Conservation (phyloP, 2,113 vertebrate genomes). For the Carassius gibelio region DNA sequence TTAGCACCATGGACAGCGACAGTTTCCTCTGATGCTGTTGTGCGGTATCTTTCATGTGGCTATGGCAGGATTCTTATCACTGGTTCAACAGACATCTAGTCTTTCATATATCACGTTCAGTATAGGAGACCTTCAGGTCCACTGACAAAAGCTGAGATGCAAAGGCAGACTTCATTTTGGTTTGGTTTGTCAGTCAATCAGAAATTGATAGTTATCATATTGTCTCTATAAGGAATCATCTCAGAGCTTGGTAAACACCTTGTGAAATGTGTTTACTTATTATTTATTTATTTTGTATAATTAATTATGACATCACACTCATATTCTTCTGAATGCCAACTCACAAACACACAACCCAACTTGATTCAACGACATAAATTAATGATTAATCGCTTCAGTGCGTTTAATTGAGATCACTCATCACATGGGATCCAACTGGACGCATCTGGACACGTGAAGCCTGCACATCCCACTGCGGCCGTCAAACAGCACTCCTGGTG, state of each 20-base stretch:
- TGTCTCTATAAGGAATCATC: neutral
- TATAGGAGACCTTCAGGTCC: neutral
- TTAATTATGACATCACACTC: neutral
- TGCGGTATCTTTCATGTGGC: neutral
- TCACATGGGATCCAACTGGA: neutral
- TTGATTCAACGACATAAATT: neutral
- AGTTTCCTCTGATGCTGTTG: neutral
- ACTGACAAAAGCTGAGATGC: neutral
- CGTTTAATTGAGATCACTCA: neutral
- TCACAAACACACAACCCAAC: neutral
- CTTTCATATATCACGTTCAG: neutral
- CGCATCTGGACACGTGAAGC: conserved; percentile 9
- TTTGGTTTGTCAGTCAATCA: neutral
- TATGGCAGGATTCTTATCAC: neutral
- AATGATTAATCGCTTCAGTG: neutral
- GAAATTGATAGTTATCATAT: neutral
- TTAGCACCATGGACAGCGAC: conserved; percentile 49
- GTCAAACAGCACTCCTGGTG: neutral
- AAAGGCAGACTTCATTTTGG: neutral
- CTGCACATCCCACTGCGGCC: conserved; percentile 8
- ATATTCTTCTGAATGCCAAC: neutral
- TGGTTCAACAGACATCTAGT: neutral
- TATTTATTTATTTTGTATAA: neutral
- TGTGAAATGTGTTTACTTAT: conserved; percentile 5
- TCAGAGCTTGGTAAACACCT: neutral